Base-by-base conservation (phyloP, 2,888 invertebrate genomes). In the Cephus sareptanus region DNA sequence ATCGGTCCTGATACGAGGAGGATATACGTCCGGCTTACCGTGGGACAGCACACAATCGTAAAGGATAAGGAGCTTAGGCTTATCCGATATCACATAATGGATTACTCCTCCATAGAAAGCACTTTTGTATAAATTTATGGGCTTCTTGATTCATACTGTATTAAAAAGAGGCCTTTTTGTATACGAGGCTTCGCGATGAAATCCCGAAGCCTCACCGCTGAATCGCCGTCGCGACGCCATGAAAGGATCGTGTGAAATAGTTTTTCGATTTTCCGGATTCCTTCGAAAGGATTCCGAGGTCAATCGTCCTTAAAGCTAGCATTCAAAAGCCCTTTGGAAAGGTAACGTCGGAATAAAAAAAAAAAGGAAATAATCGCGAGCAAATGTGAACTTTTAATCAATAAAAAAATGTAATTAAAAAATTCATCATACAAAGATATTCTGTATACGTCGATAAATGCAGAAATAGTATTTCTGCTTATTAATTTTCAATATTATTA, bases 61-160 rank as follows among this genome's bases (percentile, higher is more conserved):
- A 80, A 76, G 80, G 80, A 81, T 81, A 80, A 81, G 80, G 73
- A 78, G 81, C 81, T 81, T 80, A 81, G 77, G 78, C 80, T 81
- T 77, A 80, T 81, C 77, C 76, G 77, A 79, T 78, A 76, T 77
- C 78, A 79, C 74, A 80, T 81, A 80, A 81, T 81, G 77, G 80
- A 80, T 80, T 78, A 77, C 76, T 77, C 76, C 73, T 74, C 76
- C 78, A 77, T 75, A 79, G 73, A 79, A 75, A 76, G 31, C 70
- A 74, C 75, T 73, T 56, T 69, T 74, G 69, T 77, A 75, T 74
- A 34, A 76, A 69, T 77, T 77, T 77, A 77, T 74, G 76, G 76
- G 31, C 56, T 73, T 73, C 69, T 69, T 76, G 76, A 76, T 77
- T 77, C 76, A 77, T 73, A 71, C 71, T 40, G 37, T 37, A 76